phyloP scores from a whole-genome alignment of 2,888 invertebrate species.

The Zeuzera pyrina region DNA sequence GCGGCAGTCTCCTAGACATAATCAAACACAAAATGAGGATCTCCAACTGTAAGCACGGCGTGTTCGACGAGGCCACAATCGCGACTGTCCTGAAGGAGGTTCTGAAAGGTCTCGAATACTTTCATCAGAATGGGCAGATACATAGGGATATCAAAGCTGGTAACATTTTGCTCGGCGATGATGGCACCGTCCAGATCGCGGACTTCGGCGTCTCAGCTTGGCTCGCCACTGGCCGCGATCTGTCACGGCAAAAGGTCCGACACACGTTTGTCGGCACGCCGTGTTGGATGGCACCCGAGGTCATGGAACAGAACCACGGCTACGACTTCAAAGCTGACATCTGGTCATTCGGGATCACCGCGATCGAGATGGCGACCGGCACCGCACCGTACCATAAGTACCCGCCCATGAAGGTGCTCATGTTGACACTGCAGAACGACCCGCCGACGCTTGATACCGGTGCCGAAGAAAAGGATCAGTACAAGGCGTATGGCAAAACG shows the following conservation, averaged over 20 bases:
- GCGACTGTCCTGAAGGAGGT: conserved; percentile 98
- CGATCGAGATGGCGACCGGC: conserved; percentile 99
- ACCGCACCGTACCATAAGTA: conserved; percentile 99
- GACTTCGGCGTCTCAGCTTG: conserved; percentile 99
- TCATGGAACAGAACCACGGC: conserved; percentile 99
- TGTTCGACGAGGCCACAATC: conserved; percentile 98
- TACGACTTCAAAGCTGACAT: conserved; percentile 98
- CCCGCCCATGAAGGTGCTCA: conserved; percentile 99
- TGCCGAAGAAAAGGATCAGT: conserved; percentile 98
- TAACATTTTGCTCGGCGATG: conserved; percentile 97
- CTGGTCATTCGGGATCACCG: conserved; percentile 93
- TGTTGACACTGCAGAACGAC: conserved; percentile 99
- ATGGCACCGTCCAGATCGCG: conserved; percentile 98
- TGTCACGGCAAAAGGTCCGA: conserved; percentile 95
- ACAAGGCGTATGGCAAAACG: conserved; percentile 97
- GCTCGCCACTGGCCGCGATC: conserved; percentile 96
- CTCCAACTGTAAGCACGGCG: conserved; percentile 94
- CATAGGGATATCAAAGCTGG: conserved; percentile 97
- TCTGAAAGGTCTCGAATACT: conserved; percentile 92
- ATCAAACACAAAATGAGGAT: conserved; percentile 97
- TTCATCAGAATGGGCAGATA: conserved; percentile 95
- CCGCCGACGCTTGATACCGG: conserved; percentile 97
- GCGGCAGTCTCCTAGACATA: conserved; percentile 90
- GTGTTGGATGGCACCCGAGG: conserved; percentile 99
- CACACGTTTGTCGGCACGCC: conserved; percentile 99